phyloP scores from a whole-genome alignment of 2,888 invertebrate genomes.

The Lasioglossum leucozonium region DNA sequence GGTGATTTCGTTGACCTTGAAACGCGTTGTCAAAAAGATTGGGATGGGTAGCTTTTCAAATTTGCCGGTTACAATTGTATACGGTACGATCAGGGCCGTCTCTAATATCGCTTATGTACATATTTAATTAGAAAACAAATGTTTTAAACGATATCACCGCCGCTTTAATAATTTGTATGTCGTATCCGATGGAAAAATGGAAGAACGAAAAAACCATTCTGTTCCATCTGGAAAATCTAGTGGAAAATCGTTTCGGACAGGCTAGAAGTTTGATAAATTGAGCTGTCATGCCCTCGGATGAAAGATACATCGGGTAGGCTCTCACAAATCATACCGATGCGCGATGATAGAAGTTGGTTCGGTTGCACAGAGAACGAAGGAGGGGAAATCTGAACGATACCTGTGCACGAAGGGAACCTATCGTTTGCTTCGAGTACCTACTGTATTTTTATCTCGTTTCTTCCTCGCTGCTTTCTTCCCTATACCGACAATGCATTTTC shows the following conservation, averaged over 20 bases:
- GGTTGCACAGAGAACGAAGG: conserved; percentile 4
- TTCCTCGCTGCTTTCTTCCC: background rate
- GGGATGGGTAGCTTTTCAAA: too few species aligned
- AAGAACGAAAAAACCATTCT: background rate
- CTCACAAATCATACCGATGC: conserved; percentile 13
- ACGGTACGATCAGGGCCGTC: too few species aligned
- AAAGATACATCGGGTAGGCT: conserved; percentile 30
- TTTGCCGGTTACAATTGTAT: too few species aligned
- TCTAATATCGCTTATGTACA: too few species aligned
- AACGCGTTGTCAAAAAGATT: too few species aligned
- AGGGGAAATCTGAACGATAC: conserved; percentile 25
- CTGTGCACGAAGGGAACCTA: conserved; percentile 10
- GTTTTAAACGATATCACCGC: background rate
- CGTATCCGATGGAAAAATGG: background rate
- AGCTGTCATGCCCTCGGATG: conserved; percentile 13
- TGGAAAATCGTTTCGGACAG: conserved; percentile 16
- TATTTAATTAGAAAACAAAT: background rate
- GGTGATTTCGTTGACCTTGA: too few species aligned
- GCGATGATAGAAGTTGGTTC: conserved; percentile 16
- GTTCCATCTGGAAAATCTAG: background rate
- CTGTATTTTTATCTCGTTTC: conserved; percentile 9
- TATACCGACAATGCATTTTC: conserved; percentile 20
- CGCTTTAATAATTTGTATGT: background rate
- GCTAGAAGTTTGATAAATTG: conserved; percentile 24
- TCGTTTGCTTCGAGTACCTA: background rate